These are phyloP conservation scores for Stigmatopora argus DNA, from an alignment of 2,113 vertebrate species.

Conservation along the genomic window DNA sequence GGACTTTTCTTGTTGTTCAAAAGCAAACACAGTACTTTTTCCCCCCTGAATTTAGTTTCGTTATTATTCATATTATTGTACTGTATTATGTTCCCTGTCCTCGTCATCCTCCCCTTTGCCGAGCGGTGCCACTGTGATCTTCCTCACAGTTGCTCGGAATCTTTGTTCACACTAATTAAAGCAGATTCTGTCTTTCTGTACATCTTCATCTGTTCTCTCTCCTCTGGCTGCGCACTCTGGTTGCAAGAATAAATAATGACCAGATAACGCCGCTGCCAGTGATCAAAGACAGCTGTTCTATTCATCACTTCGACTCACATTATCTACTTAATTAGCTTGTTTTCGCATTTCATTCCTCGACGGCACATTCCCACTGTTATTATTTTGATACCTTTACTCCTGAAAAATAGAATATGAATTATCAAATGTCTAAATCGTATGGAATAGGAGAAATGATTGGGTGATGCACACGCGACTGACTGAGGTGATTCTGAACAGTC, in stretches of 20 bases:
- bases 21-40: constrained; percentile 37
- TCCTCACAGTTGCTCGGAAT: constrained; percentile 81
- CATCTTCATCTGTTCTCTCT: constrained; percentile 89
- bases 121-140: constrained; percentile 82
- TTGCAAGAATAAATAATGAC: constrained; percentile 70
- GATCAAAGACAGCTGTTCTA: constrained; percentile 72
- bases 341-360: constrained; percentile 64
- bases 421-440: constrained; percentile 5
- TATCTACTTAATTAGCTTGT: constrained; percentile 70
- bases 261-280: constrained; percentile 60
- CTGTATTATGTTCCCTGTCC: constrained; percentile 52
- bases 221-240: constrained; percentile 59
- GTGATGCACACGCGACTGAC: constrained; percentile 16
- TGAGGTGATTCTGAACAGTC: constrained; percentile 1
- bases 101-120: constrained; percentile 76
- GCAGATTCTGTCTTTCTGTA: constrained; percentile 90
- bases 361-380: constrained; percentile 48
- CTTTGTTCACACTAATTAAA: constrained; percentile 97
- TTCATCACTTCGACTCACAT: constrained; percentile 62
- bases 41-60: no score
- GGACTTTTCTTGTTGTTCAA: constrained; percentile 40
- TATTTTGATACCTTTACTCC: constrained; percentile 44
- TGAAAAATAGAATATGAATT: constrained; percentile 14
- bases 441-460: constrained; percentile 23
- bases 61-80: constrained; percentile 33